A percentile compares a stretch with the other conserved stretches of the same genome.
Evolutionary conservation across 2,113 vertebrate species (phyloP).

Genomic region (Pseudorhombus dupliciocellatus): DNA sequence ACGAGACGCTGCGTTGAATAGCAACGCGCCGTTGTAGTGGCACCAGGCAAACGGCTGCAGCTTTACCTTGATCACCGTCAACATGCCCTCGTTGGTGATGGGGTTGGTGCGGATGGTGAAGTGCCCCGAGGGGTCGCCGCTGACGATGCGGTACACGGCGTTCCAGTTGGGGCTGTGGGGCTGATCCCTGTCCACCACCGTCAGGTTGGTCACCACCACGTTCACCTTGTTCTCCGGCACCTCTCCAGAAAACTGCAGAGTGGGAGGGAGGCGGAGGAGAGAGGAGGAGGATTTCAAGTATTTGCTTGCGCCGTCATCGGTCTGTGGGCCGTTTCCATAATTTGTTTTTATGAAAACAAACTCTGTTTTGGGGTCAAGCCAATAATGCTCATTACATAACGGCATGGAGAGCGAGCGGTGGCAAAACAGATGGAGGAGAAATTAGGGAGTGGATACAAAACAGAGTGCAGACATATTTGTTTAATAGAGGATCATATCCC

Average conservation of each 20-base stretch:
- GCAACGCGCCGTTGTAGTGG: constrained; percentile 1
- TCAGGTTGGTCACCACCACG: constrained; percentile 92
- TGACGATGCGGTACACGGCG: constrained; percentile 92
- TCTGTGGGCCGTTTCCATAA: constrained; percentile 41
- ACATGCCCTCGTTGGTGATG: constrained; percentile 94
- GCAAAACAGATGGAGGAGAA: constrained; percentile 29
- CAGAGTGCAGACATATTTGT: constrained; percentile 7
- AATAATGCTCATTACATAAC: constrained; percentile 40
- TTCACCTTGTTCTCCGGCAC: constrained; percentile 94
- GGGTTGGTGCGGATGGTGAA: constrained; percentile 94
- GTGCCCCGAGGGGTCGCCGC: constrained; percentile 92
- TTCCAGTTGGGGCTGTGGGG: constrained; percentile 98
- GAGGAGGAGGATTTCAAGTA: constrained; percentile 16
- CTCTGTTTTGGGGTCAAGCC: constrained; percentile 32
- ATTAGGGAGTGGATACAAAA: constrained; percentile 6
- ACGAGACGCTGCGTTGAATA: constrained; percentile 24
- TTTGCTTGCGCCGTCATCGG: constrained; percentile 20
- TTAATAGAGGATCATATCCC: constrained; percentile 62
- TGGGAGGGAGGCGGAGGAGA: background rate
- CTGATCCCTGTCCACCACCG: constrained; percentile 93
- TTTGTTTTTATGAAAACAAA: constrained; percentile 62
- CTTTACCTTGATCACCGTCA: constrained; percentile 94
- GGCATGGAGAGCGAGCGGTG: constrained; percentile 23
- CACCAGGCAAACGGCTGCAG: background rate
- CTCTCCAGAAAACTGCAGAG: constrained; percentile 89